A percentile compares a stretch with the other conserved stretches of the same genome.
Conservation (phyloP, 2,888 invertebrate species). For the Chorisops tibialis region DNA sequence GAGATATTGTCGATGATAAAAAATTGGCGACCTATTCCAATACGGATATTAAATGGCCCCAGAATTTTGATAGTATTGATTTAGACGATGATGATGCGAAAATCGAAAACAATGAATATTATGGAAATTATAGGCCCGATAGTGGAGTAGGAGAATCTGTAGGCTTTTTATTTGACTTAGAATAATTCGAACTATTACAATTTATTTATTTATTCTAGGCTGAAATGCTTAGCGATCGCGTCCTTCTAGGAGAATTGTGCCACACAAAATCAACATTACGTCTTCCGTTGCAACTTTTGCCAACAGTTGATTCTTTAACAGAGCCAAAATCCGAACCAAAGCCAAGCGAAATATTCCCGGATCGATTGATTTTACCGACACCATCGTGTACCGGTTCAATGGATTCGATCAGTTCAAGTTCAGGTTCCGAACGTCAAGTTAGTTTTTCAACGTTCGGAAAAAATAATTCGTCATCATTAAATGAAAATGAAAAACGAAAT, state of each 20-base stretch:
- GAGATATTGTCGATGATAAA: slow-evolving; percentile 17
- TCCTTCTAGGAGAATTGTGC: slow-evolving; percentile 35
- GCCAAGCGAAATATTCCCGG: slow-evolving; percentile 12
- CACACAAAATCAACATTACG: slow-evolving; percentile 35
- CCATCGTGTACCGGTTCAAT: slow-evolving; percentile 37
- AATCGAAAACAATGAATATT: slow-evolving; percentile 23
- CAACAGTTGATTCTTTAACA: neutral
- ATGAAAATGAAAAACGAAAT: slow-evolving; percentile 19
- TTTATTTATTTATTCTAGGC: slow-evolving; percentile 30
- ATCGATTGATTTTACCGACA: slow-evolving; percentile 31
- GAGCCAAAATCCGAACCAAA: slow-evolving; percentile 10
- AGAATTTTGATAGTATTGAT: slow-evolving; percentile 28
- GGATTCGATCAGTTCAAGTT: slow-evolving; percentile 37
- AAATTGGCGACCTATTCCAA: slow-evolving; percentile 24
- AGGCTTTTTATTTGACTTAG: slow-evolving; percentile 14
- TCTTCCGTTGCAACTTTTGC: slow-evolving; percentile 33
- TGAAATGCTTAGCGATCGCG: slow-evolving; percentile 35
- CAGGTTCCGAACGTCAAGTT: slow-evolving; percentile 32
- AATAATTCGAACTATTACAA: neutral
- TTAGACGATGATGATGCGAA: slow-evolving; percentile 16
- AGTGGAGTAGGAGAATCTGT: slow-evolving; percentile 38
- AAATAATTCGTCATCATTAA: slow-evolving; percentile 9
- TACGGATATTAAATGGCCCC: slow-evolving; percentile 33
- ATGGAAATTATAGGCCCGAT: slow-evolving; percentile 33
- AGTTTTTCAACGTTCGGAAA: slow-evolving; percentile 36